These are phyloP conservation scores for Apodemia mormo DNA, from an alignment of 2,888 invertebrate species.

Conservation along the genomic window DNA sequence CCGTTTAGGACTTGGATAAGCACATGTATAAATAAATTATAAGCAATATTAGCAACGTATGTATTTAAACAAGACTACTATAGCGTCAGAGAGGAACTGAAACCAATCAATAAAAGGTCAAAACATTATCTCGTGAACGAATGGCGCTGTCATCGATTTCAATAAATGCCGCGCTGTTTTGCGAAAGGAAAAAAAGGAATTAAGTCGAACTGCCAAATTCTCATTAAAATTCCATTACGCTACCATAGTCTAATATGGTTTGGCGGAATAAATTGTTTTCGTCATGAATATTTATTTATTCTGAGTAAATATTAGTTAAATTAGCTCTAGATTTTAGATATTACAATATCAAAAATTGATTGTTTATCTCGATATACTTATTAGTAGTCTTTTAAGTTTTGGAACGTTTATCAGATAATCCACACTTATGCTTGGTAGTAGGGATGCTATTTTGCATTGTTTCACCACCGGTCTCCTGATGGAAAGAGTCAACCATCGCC, in stretches of 20 bases:
- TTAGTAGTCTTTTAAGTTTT: too few species aligned
- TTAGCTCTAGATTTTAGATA: not conserved
- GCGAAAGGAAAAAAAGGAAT: conserved; percentile 30
- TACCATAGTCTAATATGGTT: conserved; percentile 23
- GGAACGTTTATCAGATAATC: too few species aligned
- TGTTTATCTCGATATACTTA: not conserved
- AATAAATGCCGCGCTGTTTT: conserved; percentile 33
- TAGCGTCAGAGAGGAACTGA: not conserved
- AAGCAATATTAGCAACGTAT: too few species aligned
- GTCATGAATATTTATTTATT: conserved; percentile 20
- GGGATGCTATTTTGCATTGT: too few species aligned
- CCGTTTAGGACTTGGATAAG: too few species aligned
- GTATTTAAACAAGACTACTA: too few species aligned
- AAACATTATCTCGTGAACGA: conserved; percentile 1
- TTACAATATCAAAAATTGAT: not conserved
- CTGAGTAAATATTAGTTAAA: conserved; percentile 5
- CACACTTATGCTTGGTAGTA: too few species aligned
- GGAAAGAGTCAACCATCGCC: too few species aligned
- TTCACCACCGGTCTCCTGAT: too few species aligned
- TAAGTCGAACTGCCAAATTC: conserved; percentile 57
- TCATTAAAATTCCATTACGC: conserved; percentile 74
- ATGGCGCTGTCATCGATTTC: conserved; percentile 25
- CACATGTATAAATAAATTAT: too few species aligned
- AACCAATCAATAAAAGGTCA: not conserved
- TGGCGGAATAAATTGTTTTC: conserved; percentile 21